Evolutionary conservation across 2,888 invertebrate genomes (phyloP), one percentile per base, ranked within the genome.

Genomic region (Eudasyphora cyanicolor): DNA sequence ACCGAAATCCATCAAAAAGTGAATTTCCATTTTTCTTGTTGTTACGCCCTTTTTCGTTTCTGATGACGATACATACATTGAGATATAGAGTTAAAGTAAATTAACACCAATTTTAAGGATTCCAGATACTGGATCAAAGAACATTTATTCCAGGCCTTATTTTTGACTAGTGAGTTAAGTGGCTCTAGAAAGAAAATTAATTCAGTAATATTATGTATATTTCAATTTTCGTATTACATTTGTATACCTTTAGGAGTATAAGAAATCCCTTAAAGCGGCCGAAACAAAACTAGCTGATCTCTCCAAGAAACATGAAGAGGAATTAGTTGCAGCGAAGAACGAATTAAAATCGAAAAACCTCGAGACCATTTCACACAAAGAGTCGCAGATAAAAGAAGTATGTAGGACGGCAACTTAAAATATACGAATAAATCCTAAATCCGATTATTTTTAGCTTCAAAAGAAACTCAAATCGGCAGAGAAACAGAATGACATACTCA

Each of bases 381-480:
- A 85, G 17, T 51, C 60, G 0, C 74, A 82, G 24, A 83, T 85
- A 0, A 82, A 82, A 12, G 86, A 86, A 29, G 86, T 86, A 76
- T 74, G 19, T 76, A 38, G n/a, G 69, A 17, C 19, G 51, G n/a
- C 14, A 32, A 24, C 27, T 87, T 24, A 14, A 24, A 29, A 42
- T 7, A 19, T 4, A 12, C 21, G 14, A 21, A 27, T 5, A 51
- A n/a, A 42, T 19, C 5, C 49, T 49, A 17, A n/a, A n/a, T 71
- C 29, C 10, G 14, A 5, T 1, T 32, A 1, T 19, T 38, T 19
- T 49, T 27, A 85, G 84, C 54, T 86, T 29, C 75, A 83, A 38
- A 85, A 82, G 5, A 86, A 85, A 64, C 19, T 79, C 2, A 80
- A 81, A 60, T 51, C 8, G 17, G 17, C 80, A 12, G 85, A 86